Evolutionary conservation across 2,113 vertebrate species (phyloP), one percentile per base, ranked within the genome.

Genomic region (Oxyruncus cristatus): DNA sequence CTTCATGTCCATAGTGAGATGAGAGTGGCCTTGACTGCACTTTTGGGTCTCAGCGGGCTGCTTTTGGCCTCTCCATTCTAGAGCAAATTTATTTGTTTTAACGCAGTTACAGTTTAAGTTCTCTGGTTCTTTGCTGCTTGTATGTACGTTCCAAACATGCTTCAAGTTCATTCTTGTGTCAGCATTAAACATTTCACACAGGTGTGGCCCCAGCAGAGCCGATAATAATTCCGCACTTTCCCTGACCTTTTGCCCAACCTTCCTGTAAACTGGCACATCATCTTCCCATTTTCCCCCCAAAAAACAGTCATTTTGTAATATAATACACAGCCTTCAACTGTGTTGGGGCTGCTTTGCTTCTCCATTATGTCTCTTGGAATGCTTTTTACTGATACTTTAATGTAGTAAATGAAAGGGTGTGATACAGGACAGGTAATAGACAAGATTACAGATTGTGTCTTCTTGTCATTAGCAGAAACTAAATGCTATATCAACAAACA

Each of bases 91-190:
- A 39, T 32, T 73, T 37, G 16, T 82, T 78, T 56, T 7, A 39
- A 93, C 27, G 23, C 42, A 81, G 41, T 63, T 85, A 91, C 52
- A 91, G 67, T 63, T 73, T 80, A 95, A 73, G 71, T 94, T 96
- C 62, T 81, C 42, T 16, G 3, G 76, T 92, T 41, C 33, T 85
- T 88, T 46, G 70, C 84, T 92, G 89, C 80, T 84, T 85, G 28
- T 75, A 91, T 85, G 28, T 77, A 91, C 26, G 33, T 96, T 96
- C 88, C 94, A 94, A 97, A 91, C 20, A 62, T 49, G 72, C 53
- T 95, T 98, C 98, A 98, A 98, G 98, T 98, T 98, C 42, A 27
- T 97, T 97, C 98, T 98, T 98, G 98, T 97, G 95, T 95, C 96
- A 91, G 96, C 84, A 73, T 89, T 96, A 94, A 96, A 95, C 94